These are phyloP conservation scores for Heterodera filipjevi DNA, from an alignment of 2,888 invertebrate species.

Conservation along the genomic window DNA sequence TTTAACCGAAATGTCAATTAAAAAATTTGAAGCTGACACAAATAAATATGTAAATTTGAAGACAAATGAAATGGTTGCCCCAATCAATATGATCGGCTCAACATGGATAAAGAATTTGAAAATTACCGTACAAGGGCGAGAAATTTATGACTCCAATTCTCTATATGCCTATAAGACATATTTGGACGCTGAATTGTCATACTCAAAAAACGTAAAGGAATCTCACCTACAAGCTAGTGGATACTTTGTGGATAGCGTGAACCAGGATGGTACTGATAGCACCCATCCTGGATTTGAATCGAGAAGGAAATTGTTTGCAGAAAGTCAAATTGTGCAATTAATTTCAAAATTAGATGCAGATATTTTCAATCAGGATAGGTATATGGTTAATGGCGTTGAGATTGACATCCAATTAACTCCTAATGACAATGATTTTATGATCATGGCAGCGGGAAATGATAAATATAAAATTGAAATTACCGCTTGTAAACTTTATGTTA, in stretches of 20 bases:
- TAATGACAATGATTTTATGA: not conserved
- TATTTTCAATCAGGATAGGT: not conserved
- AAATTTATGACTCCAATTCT: constrained; percentile 8
- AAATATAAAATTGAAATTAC: not conserved
- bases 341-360: constrained; percentile 10
- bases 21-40: too few relatives aligned
- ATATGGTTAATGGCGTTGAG: not conserved
- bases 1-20: not conserved
- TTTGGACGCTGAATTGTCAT: not conserved
- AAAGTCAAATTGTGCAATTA: not conserved
- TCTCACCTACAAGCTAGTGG: not conserved
- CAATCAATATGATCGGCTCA: not conserved
- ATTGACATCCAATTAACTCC: not conserved
- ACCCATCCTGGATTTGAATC: not conserved
- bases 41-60: not conserved
- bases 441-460: not conserved
- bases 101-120: not conserved
- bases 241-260: not conserved
- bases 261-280: not conserved
- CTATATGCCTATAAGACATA: not conserved
- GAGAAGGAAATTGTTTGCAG: not conserved
- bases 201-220: not conserved
- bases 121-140: constrained; percentile 1
- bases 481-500: not conserved
- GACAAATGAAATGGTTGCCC: not conserved